phyloP scores from a whole-genome alignment of 1,140 invertebrate species.

The Nebria ingens region DNA sequence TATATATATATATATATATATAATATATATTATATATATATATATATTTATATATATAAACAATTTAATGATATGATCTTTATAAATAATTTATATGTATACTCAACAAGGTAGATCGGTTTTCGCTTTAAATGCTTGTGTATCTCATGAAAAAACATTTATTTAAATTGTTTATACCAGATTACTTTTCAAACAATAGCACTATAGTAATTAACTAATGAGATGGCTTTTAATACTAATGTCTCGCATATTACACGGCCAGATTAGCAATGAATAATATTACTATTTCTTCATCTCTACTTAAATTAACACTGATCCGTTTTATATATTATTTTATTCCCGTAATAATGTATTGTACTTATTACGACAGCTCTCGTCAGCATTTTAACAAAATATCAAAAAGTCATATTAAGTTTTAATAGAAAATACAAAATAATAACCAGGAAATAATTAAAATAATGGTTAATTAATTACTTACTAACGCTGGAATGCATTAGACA shows the following conservation, averaged over 20 bases:
- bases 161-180: background rate
- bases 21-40: too few relatives aligned
- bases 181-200: background rate
- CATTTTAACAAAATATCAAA: too few relatives aligned
- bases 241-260: background rate
- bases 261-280: too few relatives aligned
- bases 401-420: too few relatives aligned
- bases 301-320: too few relatives aligned
- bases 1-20: too few relatives aligned
- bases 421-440: too few relatives aligned
- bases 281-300: too few relatives aligned
- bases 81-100: background rate
- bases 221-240: background rate
- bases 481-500: too few relatives aligned
- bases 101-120: background rate
- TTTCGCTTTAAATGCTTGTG: background rate
- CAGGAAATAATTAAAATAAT: too few relatives aligned
- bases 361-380: background rate
- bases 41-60: background rate
- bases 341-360: background rate
- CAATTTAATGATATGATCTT: background rate
- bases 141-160: background rate
- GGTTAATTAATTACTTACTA: too few relatives aligned
- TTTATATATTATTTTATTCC: too few relatives aligned
- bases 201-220: background rate